Conservation (phyloP, 1,140 invertebrate genomes). For the Eupristina koningsbergeri region DNA sequence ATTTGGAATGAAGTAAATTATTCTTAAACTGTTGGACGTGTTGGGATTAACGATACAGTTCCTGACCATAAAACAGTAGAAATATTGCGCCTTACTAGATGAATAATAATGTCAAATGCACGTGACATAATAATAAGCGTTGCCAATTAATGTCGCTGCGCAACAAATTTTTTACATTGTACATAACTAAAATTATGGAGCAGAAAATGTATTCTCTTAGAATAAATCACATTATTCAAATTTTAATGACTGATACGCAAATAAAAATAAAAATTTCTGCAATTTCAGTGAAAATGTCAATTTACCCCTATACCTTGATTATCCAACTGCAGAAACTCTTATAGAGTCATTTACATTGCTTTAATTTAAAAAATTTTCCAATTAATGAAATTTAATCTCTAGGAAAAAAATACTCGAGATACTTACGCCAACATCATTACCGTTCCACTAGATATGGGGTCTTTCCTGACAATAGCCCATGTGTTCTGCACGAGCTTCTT, state of each 20-base stretch:
- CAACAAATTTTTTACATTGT: background rate
- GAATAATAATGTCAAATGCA: constrained; percentile 43
- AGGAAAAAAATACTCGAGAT: constrained; percentile 48
- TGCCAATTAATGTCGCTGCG: constrained; percentile 25
- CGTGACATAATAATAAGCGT: constrained; percentile 38
- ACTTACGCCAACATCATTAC: constrained; percentile 74
- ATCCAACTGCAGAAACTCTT: too few relatives aligned
- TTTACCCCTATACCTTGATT: too few relatives aligned
- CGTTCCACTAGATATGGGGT: constrained; percentile 71
- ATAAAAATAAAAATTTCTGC: background rate
- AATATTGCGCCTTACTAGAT: constrained; percentile 34
- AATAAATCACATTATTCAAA: background rate
- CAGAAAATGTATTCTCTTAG: background rate
- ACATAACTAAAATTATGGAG: background rate
- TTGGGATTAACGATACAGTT: constrained; percentile 25
- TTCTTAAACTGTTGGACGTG: constrained; percentile 12
- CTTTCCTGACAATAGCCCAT: constrained; percentile 72
- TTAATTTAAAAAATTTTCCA: too few relatives aligned
- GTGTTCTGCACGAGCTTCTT: constrained; percentile 71
- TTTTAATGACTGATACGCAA: background rate
- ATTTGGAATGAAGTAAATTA: background rate
- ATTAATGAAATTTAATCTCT: background rate
- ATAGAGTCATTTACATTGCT: too few relatives aligned
- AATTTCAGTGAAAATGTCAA: too few relatives aligned
- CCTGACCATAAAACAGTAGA: background rate